Percentiles rank a stretch among this genome's conserved stretches.
Conservation (phyloP, 2,113 vertebrate genomes). For the Sialia sialis region DNA sequence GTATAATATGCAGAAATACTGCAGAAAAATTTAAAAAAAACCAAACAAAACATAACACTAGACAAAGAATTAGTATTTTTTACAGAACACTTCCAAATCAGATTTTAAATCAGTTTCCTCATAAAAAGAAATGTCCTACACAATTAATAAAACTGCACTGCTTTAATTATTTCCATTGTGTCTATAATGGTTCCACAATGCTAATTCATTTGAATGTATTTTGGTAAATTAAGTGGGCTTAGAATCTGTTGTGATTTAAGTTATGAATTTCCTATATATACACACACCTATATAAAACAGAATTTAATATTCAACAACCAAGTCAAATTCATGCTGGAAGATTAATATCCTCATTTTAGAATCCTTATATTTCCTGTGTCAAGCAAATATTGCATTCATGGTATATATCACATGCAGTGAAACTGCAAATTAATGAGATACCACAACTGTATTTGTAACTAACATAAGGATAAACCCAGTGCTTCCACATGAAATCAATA, state of each 20-base stretch:
- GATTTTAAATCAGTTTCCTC: neutral
- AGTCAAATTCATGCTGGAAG: neutral
- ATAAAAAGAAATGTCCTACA: neutral
- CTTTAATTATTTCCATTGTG: neutral
- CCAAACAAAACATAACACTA: neutral
- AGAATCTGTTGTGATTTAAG: neutral
- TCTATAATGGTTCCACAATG: neutral
- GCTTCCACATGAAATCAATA: neutral
- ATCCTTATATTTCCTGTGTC: neutral
- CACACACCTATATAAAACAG: neutral
- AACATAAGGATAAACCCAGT: neutral
- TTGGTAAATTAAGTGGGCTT: neutral
- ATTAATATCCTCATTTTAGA: neutral
- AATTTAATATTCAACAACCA: neutral
- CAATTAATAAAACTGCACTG: neutral
- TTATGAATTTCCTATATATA: neutral
- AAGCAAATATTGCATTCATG: neutral
- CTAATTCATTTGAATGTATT: neutral
- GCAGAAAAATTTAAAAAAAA: neutral
- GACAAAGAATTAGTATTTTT: neutral
- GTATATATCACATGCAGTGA: neutral
- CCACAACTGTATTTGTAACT: neutral
- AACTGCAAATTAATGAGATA: neutral
- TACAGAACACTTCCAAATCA: neutral
- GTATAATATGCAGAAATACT: neutral